A percentile compares a stretch with the other conserved stretches of the same genome.
Evolutionary conservation across 2,113 vertebrate species (phyloP).

Genomic region (Sigmodon hispidus): DNA sequence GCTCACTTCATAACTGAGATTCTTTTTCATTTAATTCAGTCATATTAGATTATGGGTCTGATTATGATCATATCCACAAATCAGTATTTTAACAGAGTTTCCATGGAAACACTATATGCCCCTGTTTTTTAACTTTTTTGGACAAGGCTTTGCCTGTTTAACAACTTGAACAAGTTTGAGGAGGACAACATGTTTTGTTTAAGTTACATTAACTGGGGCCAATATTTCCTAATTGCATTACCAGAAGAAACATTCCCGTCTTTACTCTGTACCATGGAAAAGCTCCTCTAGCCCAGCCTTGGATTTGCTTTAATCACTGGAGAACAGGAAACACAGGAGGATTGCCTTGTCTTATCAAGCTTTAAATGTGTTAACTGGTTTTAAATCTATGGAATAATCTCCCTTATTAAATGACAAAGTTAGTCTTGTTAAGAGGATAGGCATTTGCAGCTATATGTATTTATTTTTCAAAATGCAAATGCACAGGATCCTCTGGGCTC

Average conservation of each 20-base stretch:
- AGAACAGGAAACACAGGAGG: constrained; percentile 79
- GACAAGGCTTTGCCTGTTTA: constrained; percentile 87
- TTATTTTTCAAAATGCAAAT: constrained; percentile 57
- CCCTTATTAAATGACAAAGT: constrained; percentile 77
- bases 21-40: constrained; percentile 85
- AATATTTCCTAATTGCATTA: constrained; percentile 90
- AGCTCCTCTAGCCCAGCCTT: constrained; percentile 66
- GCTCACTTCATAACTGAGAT: constrained; percentile 79
- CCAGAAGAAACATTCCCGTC: constrained; percentile 84
- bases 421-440: constrained; percentile 68
- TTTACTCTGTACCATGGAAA: constrained; percentile 80
- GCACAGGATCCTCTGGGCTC: constrained; percentile 4
- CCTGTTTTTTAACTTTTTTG: constrained; percentile 80
- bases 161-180: constrained; percentile 83
- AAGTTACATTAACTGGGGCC: constrained; percentile 85
- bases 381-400: constrained; percentile 76
- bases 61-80: constrained; percentile 84
- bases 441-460: constrained; percentile 49
- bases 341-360: constrained; percentile 79
- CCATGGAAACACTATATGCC: constrained; percentile 83
- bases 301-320: constrained; percentile 78
- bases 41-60: constrained; percentile 83
- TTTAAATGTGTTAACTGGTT: constrained; percentile 78
- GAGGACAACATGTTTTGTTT: constrained; percentile 88
- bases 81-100: constrained; percentile 85